Conservation (phyloP, 2,888 invertebrate species). For the Adelphocoris suturalis region DNA sequence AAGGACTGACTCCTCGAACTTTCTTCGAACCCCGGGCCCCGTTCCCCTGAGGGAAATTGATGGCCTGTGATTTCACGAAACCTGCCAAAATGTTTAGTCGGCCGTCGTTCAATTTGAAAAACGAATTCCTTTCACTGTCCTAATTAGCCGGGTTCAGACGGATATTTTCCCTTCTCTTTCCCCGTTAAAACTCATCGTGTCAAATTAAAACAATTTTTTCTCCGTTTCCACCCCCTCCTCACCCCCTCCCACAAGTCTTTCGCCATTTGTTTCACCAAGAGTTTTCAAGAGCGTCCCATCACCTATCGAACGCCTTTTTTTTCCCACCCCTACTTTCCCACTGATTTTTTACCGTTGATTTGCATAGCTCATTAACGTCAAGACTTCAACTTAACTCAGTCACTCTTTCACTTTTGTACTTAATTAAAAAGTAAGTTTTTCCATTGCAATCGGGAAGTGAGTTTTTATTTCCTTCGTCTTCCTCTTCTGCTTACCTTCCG, state of each 20-base stretch:
- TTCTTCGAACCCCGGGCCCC: neutral
- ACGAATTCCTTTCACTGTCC: conserved; percentile 73
- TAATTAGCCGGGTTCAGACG: conserved; percentile 71
- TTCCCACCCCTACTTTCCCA: conserved; percentile 37
- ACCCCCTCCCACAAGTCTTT: conserved; percentile 14
- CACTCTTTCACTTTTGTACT: conserved; percentile 74
- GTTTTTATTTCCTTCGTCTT: conserved; percentile 31
- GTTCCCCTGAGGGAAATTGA: conserved; percentile 56
- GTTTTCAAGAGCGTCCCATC: conserved; percentile 44
- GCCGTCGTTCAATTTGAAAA: conserved; percentile 70
- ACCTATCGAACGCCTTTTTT: conserved; percentile 44
- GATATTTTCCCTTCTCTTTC: conserved; percentile 63
- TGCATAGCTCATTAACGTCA: conserved; percentile 75
- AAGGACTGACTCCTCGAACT: neutral
- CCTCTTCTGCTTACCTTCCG: conserved; percentile 21
- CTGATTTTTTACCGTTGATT: conserved; percentile 73
- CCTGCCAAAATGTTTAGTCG: conserved; percentile 72
- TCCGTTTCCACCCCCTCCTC: conserved; percentile 62
- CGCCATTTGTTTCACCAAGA: neutral
- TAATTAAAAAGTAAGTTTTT: conserved; percentile 75
- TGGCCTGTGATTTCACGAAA: conserved; percentile 59
- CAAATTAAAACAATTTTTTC: conserved; percentile 74
- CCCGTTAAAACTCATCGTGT: conserved; percentile 74
- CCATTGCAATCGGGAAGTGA: conserved; percentile 71
- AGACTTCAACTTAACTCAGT: conserved; percentile 73